Base-by-base conservation (phyloP, 2,113 vertebrate genomes). In the Malurus cyaneus region DNA sequence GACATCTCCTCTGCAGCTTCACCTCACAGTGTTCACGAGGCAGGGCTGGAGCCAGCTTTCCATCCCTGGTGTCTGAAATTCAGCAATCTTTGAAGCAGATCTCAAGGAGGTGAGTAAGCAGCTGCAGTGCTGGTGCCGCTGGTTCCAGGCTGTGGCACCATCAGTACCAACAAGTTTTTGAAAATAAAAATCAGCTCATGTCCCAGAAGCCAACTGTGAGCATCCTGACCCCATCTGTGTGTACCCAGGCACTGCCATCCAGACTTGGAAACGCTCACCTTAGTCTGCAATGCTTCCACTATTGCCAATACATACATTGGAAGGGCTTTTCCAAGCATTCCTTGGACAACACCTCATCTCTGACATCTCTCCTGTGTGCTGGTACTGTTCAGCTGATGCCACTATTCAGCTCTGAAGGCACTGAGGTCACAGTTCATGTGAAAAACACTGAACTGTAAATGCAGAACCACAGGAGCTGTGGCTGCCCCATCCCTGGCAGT, bases 21-120 rank as follows among this genome's bases (percentile, higher is more conserved):
- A 10, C n/a, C 50, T 44, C 6, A 1, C 50, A 56, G 50, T 0
- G 1, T 6, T 36, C 60, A 5, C 19, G 4, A 26, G 49, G 65
- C 70, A 82, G 66, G 26, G 72, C 67, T 34, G 67, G n/a, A 79
- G 76, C 25, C 34, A 21, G 28, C 11, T 46, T 44, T 23, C 54
- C 76, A 71, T 4, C 28, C 61, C 65, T 6, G 23, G 14, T 7
- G 15, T 14, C 44, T 42, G 31, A 36, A 79, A 52, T 21, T 26
- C 44, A 76, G 26, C 47, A 26, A 42, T 19, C 61, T 74, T 5
- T 13, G 64, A 59, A 74, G 71, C 2, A 3, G 28, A 56, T n/a
- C 73, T 70, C 64, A 53, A 78, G 80, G 23, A 47, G 32, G 13
- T 3, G 21, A 73, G 36, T 1, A 9, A 64, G 53, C n/a, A 78